Conservation (phyloP, 2,888 invertebrate genomes). For the Lasius fuliginosus region DNA sequence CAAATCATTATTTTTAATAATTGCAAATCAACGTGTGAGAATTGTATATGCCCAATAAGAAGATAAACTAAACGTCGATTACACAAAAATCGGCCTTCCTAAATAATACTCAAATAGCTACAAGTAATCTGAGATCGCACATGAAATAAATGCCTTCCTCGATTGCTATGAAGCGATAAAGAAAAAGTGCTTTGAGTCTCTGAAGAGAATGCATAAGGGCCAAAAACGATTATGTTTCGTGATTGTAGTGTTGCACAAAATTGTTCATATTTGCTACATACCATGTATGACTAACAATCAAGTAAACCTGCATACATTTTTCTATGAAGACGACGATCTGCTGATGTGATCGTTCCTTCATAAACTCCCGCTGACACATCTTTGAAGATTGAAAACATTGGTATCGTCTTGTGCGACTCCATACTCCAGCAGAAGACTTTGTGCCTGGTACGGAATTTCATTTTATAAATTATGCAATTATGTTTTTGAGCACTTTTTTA, state of each 20-base stretch:
- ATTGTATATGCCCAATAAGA: conserved; percentile 48
- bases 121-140: conserved; percentile 34
- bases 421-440: conserved; percentile 61
- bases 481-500: not conserved
- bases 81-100: conserved; percentile 43
- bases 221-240: conserved; percentile 69
- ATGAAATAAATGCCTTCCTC: conserved; percentile 50
- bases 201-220: conserved; percentile 64
- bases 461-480: not conserved
- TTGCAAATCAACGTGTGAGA: conserved; percentile 49
- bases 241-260: conserved; percentile 63
- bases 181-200: conserved; percentile 55
- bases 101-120: conserved; percentile 70
- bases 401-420: conserved; percentile 27
- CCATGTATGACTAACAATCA: conserved; percentile 67
- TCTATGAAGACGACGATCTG: conserved; percentile 65
- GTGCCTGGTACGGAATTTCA: conserved; percentile 67
- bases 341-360: conserved; percentile 62
- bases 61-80: conserved; percentile 42
- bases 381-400: conserved; percentile 37
- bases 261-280: conserved; percentile 58
- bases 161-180: conserved; percentile 29
- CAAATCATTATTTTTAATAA: conserved; percentile 67
- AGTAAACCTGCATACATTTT: conserved; percentile 66
- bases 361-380: conserved; percentile 44